Base-by-base conservation (phyloP, 2,888 invertebrate species). In the Ceramica pisi region DNA sequence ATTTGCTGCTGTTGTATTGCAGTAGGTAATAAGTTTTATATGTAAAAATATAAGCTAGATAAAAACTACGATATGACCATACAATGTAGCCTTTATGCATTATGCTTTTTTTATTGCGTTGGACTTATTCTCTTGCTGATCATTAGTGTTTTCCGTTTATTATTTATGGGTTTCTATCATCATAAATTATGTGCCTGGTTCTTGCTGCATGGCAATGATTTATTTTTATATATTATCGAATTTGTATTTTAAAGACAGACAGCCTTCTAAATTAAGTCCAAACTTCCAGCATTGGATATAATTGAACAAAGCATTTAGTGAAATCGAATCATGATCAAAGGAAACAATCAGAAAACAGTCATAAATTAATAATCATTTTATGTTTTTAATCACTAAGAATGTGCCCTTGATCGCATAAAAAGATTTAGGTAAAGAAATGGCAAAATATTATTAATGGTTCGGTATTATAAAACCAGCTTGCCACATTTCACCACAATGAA, bases 51-150 rank as follows among this genome's bases (percentile, higher is more conserved):
- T 19, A 26, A 31, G 4, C 35, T 38, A 5, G 7, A 16, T 35
- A n/a, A n/a, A 31, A 61, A 72, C 0, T 21, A 31, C 12, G 71
- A 66, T 72, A 70, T 77, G 77, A 81, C 72, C 72, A 59, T 60
- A 75, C 68, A 56, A 78, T 68, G 67, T 70, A 83, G 80, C 84
- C 84, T 85, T 55, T 72, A 67, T 78, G 83, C 78, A 82, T 83
- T 82, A 67, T 77, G 83, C 87, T 86, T 86, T 73, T 79, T 78
- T 81, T 66, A 77, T 62, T 82, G 77, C 79, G 82, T 86, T 87
- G 84, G 81, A 87, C 80, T 74, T 85, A 67, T 81, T 82, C 80
- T 84, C 76, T 66, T 71, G 67, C 64, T 79, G n/a, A 62, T 65
- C 21, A 38, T 48, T 68, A 44, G 9, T 44, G 1, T 70, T 70